Conservation (phyloP, 2,797 vertebrate genomes). For the Acropternis orthonyx region DNA sequence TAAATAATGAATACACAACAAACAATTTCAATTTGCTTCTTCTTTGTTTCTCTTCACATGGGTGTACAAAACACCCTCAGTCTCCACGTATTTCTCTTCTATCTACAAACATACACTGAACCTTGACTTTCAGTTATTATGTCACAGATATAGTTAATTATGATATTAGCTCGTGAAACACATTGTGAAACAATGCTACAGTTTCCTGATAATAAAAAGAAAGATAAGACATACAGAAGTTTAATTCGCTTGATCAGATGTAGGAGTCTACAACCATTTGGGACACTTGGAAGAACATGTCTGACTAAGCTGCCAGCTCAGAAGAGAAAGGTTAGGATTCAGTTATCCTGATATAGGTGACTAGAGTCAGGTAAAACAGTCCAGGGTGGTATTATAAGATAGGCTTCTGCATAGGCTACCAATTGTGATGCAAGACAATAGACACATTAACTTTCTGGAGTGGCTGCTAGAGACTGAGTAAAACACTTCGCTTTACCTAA, state of each 20-base stretch:
- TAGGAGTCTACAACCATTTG: background rate
- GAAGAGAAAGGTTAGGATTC: background rate
- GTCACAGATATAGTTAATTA: background rate
- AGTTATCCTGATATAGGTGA: background rate
- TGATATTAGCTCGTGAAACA: background rate
- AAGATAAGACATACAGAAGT: background rate
- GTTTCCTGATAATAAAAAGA: background rate
- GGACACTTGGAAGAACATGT: background rate
- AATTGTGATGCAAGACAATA: background rate
- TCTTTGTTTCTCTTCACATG: background rate
- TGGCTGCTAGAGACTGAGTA: background rate
- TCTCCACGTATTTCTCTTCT: background rate
- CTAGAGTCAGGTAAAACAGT: background rate
- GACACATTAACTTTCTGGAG: background rate
- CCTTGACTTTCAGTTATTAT: background rate
- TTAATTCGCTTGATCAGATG: background rate
- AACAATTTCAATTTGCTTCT: background rate
- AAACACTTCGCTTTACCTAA: background rate
- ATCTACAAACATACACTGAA: background rate
- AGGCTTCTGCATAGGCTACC: background rate
- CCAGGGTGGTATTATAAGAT: background rate
- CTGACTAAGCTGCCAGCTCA: background rate
- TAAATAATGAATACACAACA: background rate
- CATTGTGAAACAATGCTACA: background rate
- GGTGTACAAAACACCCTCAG: background rate